These are phyloP conservation scores for Hyles euphorbiae DNA, from an alignment of 1,140 invertebrate genomes.

Conservation along the genomic window DNA sequence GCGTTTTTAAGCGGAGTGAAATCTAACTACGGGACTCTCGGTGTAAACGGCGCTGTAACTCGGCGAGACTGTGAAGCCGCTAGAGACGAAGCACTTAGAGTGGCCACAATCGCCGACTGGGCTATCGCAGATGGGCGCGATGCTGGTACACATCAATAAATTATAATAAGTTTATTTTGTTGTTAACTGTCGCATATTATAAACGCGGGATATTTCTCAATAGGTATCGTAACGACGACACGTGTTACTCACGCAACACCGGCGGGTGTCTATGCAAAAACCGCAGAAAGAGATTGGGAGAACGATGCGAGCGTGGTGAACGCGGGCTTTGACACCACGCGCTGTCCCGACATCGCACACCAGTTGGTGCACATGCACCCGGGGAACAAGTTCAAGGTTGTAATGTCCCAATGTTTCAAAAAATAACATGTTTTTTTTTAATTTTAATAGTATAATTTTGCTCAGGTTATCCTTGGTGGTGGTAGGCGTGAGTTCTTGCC, in stretches of 20 bases:
- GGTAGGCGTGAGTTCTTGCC: constrained; percentile 81
- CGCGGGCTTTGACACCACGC: constrained; percentile 20
- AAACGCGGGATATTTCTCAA: too few relatives aligned
- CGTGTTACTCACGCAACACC: constrained; percentile 17
- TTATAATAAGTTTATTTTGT: not conserved
- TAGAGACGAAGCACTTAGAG: not conserved
- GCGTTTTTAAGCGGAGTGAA: not conserved
- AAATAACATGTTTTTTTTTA: too few relatives aligned
- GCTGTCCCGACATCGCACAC: constrained; percentile 82
- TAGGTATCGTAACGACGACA: constrained; percentile 80
- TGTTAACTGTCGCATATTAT: not conserved
- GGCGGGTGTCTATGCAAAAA: constrained; percentile 21
- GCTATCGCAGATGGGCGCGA: constrained; percentile 80
- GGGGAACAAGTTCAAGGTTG: constrained; percentile 78
- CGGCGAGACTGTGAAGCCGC: constrained; percentile 51
- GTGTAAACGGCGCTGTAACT: not conserved
- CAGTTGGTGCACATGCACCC: constrained; percentile 69
- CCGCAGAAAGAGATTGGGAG: constrained; percentile 24
- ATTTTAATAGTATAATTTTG: not conserved
- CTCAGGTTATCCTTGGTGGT: constrained; percentile 81
- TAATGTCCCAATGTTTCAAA: not conserved
- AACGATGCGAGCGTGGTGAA: constrained; percentile 13
- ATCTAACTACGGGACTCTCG: not conserved
- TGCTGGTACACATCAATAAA: constrained; percentile 66
- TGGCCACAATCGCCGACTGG: not conserved